A percentile compares a stretch with the other conserved stretches of the same genome.
These are phyloP conservation scores for Phaetusa simplex DNA, from an alignment of 2,113 vertebrate species.

Conservation along the genomic window DNA sequence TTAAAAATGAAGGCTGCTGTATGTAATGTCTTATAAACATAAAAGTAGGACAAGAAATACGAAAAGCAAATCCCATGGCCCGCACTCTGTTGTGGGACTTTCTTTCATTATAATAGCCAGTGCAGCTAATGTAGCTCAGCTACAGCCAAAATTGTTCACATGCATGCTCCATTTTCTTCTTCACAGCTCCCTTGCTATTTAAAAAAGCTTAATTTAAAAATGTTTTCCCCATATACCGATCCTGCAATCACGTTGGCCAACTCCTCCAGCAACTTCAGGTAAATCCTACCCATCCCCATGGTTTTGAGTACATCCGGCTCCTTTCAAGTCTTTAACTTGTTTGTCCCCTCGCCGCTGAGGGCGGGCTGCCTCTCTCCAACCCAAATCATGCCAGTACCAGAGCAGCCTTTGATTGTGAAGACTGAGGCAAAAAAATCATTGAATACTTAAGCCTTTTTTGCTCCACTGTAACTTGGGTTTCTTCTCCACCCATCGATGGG, in stretches of 20 bases:
- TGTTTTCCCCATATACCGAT: not conserved
- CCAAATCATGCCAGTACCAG: not conserved
- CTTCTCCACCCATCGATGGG: not conserved
- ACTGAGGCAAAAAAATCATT: not conserved
- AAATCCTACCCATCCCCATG: not conserved
- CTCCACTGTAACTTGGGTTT: not conserved
- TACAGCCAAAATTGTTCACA: not conserved
- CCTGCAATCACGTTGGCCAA: not conserved
- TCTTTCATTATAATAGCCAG: not conserved
- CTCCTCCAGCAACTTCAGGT: not conserved
- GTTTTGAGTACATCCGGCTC: not conserved
- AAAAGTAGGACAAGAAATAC: slow-evolving; percentile 28
- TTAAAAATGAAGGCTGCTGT: not conserved
- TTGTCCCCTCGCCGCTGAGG: not conserved
- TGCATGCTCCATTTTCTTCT: not conserved
- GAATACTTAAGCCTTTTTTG: not conserved
- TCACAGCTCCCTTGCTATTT: not conserved
- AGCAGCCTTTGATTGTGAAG: not conserved
- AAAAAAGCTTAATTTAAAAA: not conserved
- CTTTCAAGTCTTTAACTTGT: not conserved
- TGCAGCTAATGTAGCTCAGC: not conserved
- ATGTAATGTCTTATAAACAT: not conserved
- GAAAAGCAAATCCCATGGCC: slow-evolving; percentile 16
- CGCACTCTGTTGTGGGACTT: not conserved
- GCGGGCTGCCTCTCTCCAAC: not conserved